Evolutionary conservation across 2,888 invertebrate species (phyloP), one percentile per base, ranked within the genome.

Genomic region (Venustoraphidia nigricollis): DNA sequence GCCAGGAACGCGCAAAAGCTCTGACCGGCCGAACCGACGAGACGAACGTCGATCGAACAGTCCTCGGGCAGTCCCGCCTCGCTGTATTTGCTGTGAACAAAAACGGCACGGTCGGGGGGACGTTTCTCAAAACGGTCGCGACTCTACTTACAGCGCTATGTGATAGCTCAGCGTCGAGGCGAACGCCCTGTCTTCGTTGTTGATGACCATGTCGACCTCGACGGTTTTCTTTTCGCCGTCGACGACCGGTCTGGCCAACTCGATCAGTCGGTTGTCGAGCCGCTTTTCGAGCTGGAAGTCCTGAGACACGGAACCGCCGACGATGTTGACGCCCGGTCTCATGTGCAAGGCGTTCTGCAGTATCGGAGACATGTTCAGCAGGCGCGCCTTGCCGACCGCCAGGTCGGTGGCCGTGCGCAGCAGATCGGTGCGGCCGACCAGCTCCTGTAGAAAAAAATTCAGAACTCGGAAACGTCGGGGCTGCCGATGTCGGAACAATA

Each of bases 1-100:
- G 87, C 83, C 58, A 98, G 71, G 72, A 98, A 98, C 8, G 97
- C 97, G 65, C 97, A 92, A 73, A 98, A 98, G 63, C 96, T 97
- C 73, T 98, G 98, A 10, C 98, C 98, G 9, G 96, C 98, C 3
- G 95, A 93, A 11, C 98, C 98, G 42, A 71, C 81, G 54, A 97
- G 71, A 38, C 76, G 76, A 48, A 98, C 86, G 59, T 86, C 79
- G 53, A 96, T 84, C 3, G 67, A 66, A 50, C 79, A 80, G 54
- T 77, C 80, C 14, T 80, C 80, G 0, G 94, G 92, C 10, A 96
- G 71, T 8, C 96, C 95, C 36, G 73, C 73, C 58, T 94, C 93
- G 10, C 88, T 83, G 64, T 81, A 89, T 72, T 86, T 87, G 70
- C 91, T 92, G 59, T 14, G 9, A 34, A 45, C 34, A 46, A 14